A percentile compares a stretch with the other conserved stretches of the same genome.
Evolutionary conservation across 2,888 invertebrate genomes (phyloP).

Genomic region (Dicranocentrus wangi): DNA sequence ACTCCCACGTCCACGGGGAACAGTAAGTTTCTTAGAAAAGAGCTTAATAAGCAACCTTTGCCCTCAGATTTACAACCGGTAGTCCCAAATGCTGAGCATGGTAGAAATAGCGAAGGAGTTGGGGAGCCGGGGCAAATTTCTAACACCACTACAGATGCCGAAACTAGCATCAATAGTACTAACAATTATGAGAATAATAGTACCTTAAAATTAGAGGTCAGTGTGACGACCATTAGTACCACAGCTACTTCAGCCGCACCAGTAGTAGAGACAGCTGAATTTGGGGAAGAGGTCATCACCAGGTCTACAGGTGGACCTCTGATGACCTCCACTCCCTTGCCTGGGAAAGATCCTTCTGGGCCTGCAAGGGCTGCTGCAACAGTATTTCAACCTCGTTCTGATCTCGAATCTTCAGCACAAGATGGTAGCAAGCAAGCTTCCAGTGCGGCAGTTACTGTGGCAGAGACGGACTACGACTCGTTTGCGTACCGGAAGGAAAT

Average conservation of each 20-base stretch:
- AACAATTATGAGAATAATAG: constrained; percentile 49
- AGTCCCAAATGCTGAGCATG: constrained; percentile 17
- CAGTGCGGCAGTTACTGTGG: constrained; percentile 22
- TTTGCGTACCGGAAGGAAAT: constrained; percentile 54
- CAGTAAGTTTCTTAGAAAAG: constrained; percentile 36
- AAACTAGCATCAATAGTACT: constrained; percentile 35
- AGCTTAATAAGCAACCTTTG: constrained; percentile 36
- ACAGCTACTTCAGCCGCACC: too few species aligned
- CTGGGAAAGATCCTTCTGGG: constrained; percentile 20
- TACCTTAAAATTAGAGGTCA: constrained; percentile 54
- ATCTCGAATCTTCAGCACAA: constrained; percentile 48
- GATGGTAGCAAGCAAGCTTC: not conserved
- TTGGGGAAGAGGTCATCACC: constrained; percentile 47
- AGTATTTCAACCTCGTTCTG: constrained; percentile 46
- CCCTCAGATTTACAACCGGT: constrained; percentile 14
- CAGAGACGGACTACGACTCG: constrained; percentile 60
- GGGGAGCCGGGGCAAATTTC: not conserved
- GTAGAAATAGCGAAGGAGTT: not conserved
- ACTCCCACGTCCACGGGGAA: too few species aligned
- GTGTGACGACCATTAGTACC: constrained; percentile 8
- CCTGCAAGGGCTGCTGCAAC: constrained; percentile 15
- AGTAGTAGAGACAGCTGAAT: constrained; percentile 23
- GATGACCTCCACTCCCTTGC: constrained; percentile 57
- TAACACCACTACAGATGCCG: constrained; percentile 18
- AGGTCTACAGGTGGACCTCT: constrained; percentile 34